phyloP scores from a whole-genome alignment of 53 echinoderm and acorn worm species.

The Arbacia lixula region DNA sequence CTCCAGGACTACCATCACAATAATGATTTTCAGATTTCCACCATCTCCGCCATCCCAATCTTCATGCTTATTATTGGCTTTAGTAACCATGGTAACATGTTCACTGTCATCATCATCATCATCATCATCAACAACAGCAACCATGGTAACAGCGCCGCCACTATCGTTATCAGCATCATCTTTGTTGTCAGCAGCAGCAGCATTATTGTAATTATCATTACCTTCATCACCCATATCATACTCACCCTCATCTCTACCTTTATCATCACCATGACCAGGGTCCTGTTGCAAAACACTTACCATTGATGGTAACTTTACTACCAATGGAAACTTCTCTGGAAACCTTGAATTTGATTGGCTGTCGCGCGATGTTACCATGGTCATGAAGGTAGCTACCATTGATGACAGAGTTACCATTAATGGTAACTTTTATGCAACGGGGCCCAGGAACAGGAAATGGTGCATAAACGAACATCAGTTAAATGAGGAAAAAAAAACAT shows the following conservation, averaged over 20 bases:
- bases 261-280: background rate
- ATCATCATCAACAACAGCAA: background rate
- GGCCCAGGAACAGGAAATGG: too few relatives aligned
- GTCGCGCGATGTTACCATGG: too few relatives aligned
- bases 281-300: too few relatives aligned
- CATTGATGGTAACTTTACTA: too few relatives aligned
- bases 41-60: background rate
- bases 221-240: background rate
- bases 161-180: background rate
- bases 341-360: too few relatives aligned
- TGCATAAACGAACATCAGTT: background rate
- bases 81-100: background rate
- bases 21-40: background rate
- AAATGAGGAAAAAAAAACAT: background rate
- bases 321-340: too few relatives aligned
- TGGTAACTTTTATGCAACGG: too few relatives aligned
- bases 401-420: too few relatives aligned
- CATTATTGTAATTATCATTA: slow-evolving; percentile 1
- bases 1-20: background rate
- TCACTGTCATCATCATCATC: slow-evolving; percentile 1
- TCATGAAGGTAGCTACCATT: too few relatives aligned
- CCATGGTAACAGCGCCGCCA: background rate
- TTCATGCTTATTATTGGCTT: background rate
- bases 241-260: background rate
- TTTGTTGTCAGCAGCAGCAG: background rate